phyloP scores from a whole-genome alignment of 1,140 invertebrate genomes.

The Drosophila kikkawai region DNA sequence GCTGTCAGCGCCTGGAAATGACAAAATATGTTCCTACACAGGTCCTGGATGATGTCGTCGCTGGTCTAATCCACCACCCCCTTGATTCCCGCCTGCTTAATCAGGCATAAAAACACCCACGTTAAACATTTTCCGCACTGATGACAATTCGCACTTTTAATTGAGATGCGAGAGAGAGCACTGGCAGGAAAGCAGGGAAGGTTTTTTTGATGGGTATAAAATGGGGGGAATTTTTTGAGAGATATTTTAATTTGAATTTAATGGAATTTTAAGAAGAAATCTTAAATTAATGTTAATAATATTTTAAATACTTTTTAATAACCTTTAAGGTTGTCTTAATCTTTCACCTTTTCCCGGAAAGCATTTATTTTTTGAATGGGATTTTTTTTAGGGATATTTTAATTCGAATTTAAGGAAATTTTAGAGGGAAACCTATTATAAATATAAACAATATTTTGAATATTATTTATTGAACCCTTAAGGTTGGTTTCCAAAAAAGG shows the following conservation, averaged over 20 bases:
- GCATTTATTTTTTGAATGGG: no score
- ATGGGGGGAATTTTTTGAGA: no score
- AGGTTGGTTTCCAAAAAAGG: no score
- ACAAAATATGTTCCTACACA: constrained; percentile 44
- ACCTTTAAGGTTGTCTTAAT: not conserved
- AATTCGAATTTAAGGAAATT: no score
- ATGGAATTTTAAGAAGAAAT: not conserved
- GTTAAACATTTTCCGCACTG: constrained; percentile 47
- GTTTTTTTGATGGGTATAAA: not conserved
- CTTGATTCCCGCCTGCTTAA: constrained; percentile 31
- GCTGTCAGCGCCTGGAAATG: constrained; percentile 38
- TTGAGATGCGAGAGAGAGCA: constrained; percentile 21
- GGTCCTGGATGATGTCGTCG: not conserved
- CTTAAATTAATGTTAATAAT: not conserved
- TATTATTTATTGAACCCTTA: no score
- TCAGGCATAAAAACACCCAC: constrained; percentile 67
- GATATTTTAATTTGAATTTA: not conserved
- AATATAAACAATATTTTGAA: no score
- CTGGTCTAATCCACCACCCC: not conserved
- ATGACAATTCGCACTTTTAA: constrained; percentile 61
- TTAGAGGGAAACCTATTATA: no score
- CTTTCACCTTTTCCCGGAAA: no score
- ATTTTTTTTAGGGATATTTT: no score
- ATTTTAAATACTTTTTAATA: not conserved
- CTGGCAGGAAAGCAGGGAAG: not conserved